These are phyloP conservation scores for Liodrosophila aerea DNA, from an alignment of 2,888 invertebrate genomes.

Conservation along the genomic window DNA sequence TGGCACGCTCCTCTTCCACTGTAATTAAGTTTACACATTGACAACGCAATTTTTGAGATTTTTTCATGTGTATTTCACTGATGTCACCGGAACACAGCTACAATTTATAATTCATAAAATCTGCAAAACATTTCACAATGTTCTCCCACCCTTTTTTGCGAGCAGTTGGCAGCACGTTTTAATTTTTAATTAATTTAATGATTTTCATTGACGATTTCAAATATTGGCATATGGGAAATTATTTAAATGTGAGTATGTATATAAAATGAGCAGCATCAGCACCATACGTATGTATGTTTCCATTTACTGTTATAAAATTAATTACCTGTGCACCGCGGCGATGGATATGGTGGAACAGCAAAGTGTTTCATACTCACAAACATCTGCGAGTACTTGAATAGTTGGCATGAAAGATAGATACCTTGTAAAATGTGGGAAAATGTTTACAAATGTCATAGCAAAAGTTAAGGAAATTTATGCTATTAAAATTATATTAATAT, in stretches of 20 bases:
- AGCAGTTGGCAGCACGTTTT: slow-evolving; percentile 57
- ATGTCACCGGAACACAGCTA: slow-evolving; percentile 6
- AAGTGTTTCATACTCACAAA: slow-evolving; percentile 6
- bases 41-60: slow-evolving; percentile 29
- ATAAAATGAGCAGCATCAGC: slow-evolving; percentile 28
- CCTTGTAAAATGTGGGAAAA: background rate
- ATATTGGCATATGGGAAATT: slow-evolving; percentile 44
- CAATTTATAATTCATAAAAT: slow-evolving; percentile 39
- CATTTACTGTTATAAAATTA: slow-evolving; percentile 29
- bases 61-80: slow-evolving; percentile 1
- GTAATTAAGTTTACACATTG: slow-evolving; percentile 67
- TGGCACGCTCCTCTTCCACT: slow-evolving; percentile 13
- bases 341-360: background rate
- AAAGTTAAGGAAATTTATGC: too few species aligned
- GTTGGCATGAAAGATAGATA: background rate
- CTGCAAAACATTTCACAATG: slow-evolving; percentile 18
- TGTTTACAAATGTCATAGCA: too few species aligned
- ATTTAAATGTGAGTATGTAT: slow-evolving; percentile 37
- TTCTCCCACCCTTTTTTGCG: background rate
- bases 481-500: too few species aligned
- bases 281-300: slow-evolving; percentile 28
- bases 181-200: slow-evolving; percentile 73
- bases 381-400: background rate
- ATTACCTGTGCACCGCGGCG: slow-evolving; percentile 19
- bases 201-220: slow-evolving; percentile 54